A percentile compares a stretch with the other conserved stretches of the same genome.
phyloP scores from a whole-genome alignment of 2,113 vertebrate species.

The Leucopsar rothschildi region DNA sequence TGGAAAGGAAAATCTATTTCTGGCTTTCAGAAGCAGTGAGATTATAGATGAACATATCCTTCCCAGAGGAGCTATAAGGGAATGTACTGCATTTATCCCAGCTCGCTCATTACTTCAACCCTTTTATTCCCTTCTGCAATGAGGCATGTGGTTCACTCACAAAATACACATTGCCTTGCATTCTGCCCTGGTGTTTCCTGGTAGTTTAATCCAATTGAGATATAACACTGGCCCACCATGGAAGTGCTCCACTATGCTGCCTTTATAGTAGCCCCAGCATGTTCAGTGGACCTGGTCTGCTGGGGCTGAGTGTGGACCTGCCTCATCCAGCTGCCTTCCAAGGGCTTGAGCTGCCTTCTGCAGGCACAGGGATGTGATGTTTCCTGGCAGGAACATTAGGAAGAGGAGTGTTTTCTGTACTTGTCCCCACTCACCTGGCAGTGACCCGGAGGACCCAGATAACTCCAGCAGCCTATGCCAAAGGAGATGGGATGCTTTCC shows the following conservation, averaged over 20 bases:
- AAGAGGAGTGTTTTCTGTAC: neutral
- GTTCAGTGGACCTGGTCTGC: neutral
- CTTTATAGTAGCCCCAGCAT: rapidly evolving
- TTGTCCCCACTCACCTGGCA: neutral
- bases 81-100: neutral
- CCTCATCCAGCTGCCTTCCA: neutral
- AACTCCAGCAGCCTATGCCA: neutral
- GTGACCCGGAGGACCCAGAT: neutral
- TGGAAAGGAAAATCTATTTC: constrained; percentile 7
- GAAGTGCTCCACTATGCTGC: neutral
- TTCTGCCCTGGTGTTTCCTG: neutral
- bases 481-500: neutral
- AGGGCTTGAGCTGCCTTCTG: neutral
- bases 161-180: neutral
- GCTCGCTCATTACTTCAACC: neutral
- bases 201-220: neutral
- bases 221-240: neutral
- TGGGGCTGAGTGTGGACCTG: rapidly evolving
- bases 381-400: neutral
- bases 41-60: neutral
- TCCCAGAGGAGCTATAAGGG: neutral
- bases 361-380: neutral
- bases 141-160: neutral
- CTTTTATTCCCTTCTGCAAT: neutral
- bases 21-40: neutral